Evolutionary conservation across 2,888 invertebrate genomes (phyloP).

Genomic region (Rhodophaea formosa): DNA sequence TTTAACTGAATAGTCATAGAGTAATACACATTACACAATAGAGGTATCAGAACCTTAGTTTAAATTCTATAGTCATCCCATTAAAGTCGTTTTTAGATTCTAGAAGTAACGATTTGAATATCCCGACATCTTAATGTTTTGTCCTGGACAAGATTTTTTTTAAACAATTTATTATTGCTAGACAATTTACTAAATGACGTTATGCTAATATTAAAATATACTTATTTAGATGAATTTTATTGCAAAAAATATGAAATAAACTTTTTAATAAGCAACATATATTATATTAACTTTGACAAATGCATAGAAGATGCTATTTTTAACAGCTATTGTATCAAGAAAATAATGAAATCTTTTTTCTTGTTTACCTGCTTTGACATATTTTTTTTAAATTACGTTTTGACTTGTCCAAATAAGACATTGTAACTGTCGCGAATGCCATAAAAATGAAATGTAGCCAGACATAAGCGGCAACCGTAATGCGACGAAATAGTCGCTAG

Average conservation of each 20-base stretch:
- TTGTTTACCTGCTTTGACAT: not conserved
- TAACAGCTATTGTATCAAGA: not conserved
- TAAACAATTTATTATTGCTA: not conserved
- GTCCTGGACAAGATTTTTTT: not conserved
- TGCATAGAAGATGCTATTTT: not conserved
- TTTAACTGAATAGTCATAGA: no score
- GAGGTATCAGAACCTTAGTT: no score
- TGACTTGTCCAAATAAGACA: constrained; percentile 8
- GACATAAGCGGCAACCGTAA: not conserved
- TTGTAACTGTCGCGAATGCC: constrained; percentile 4
- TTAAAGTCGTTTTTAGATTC: no score
- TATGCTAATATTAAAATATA: not conserved
- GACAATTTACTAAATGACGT: not conserved
- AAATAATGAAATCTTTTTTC: constrained; percentile 3
- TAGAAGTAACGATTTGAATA: not conserved
- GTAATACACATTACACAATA: no score
- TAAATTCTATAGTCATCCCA: no score
- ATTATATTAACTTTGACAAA: not conserved
- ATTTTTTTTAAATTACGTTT: not conserved
- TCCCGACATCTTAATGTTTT: not conserved
- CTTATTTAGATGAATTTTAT: constrained; percentile 1
- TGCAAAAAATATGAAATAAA: not conserved
- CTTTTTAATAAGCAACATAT: not conserved
- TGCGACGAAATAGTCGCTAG: constrained; percentile 2
- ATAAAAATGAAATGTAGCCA: constrained; percentile 5